A percentile compares a stretch with the other conserved stretches of the same genome.
These are phyloP conservation scores for Deilephila porcellus DNA, from an alignment of 2,888 invertebrate species.

Conservation along the genomic window DNA sequence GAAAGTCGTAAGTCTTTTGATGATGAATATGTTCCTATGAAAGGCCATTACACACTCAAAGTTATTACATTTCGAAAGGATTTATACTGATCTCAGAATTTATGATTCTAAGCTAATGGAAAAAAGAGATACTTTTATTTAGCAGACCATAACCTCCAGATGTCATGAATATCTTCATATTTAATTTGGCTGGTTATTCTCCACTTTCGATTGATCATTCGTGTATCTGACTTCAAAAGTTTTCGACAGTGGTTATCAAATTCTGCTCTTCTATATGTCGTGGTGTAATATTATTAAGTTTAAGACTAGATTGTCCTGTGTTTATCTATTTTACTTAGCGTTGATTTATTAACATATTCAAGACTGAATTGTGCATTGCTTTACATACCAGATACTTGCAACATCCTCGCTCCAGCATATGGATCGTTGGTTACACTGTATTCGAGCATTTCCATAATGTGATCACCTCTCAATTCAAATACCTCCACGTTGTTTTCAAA, in stretches of 20 bases:
- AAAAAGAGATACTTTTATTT: too few relatives aligned
- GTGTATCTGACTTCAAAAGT: too few relatives aligned
- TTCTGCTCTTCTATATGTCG: too few relatives aligned
- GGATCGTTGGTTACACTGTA: conserved; percentile 76
- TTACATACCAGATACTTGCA: conserved; percentile 85
- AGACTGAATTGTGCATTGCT: not conserved
- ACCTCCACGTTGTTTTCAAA: conserved; percentile 91
- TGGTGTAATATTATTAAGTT: too few relatives aligned
- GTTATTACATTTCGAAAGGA: not conserved
- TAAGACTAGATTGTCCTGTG: too few relatives aligned
- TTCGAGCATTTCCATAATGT: conserved; percentile 87
- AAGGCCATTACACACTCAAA: not conserved
- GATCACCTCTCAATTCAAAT: conserved; percentile 88
- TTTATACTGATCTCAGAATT: not conserved
- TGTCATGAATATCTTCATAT: too few relatives aligned
- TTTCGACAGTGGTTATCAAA: too few relatives aligned
- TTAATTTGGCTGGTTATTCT: too few relatives aligned
- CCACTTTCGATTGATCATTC: too few relatives aligned
- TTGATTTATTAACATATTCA: not conserved
- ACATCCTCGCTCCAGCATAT: conserved; percentile 76
- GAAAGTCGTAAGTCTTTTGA: not conserved
- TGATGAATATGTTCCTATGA: not conserved
- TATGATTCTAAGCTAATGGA: not conserved
- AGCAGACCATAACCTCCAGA: too few relatives aligned
- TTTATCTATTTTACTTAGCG: not conserved